Evolutionary conservation across 2,797 vertebrate species (phyloP), one percentile per base, ranked within the genome.

Genomic region (Gambelia wislizenii): DNA sequence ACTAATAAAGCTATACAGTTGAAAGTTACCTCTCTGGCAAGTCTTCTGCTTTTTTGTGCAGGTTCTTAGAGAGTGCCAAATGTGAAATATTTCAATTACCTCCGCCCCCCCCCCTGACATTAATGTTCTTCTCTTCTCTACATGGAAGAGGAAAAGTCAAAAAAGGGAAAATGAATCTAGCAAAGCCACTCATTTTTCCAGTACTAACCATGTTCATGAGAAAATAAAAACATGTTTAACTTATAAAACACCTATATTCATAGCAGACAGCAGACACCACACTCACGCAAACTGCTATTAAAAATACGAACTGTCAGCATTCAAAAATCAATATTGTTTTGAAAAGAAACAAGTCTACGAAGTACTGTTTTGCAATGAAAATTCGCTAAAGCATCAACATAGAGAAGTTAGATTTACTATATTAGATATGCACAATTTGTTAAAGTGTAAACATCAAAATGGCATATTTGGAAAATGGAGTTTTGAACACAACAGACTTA

Each of bases 401-500:
- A 78, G 70, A 49, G 52, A 72, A 30, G 64, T 44, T 69, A 44
- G 36, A 89, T 18, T 44, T 67, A 52, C 27, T 30, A 67, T 25
- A n/a, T 69, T 59, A 85, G 27, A 25, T 20, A 16, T 69, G 76
- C 69, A 64, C 20, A 82, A 61, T 61, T 30, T 49, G 42, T 83
- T 75, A 47, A 1, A 91, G 88, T 69, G 86, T 87, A 78, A 91
- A 91, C 75, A 90, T 88, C 27, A 74, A 61, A 82, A 76, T 91
- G 90, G 83, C 56, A 83, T 74, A n/a, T 72, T 84, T 79, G n/a
- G 36, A 85, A 82, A 91, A 91, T 0, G 6, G 91, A 77, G 91
- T 90, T 94, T 84, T 85, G 84, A 94, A 94, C 87, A n/a, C 36
- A 70, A 92, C 89, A 64, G 64, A n/a, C 89, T 90, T 69, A 91